phyloP scores from a whole-genome alignment of 1,140 invertebrate species.

The Drosophila pseudoananassae region DNA sequence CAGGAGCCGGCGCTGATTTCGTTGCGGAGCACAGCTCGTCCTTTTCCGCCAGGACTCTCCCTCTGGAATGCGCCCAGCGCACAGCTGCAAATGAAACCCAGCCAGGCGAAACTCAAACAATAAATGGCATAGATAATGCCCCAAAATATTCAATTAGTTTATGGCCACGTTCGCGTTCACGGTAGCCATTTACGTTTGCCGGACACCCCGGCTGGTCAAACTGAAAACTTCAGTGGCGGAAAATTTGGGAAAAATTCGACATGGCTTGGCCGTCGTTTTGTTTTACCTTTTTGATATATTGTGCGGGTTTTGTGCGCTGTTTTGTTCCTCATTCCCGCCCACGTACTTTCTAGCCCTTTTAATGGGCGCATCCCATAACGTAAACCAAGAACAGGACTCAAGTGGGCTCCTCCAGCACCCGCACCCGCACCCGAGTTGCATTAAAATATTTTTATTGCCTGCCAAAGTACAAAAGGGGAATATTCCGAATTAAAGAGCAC shows the following conservation, averaged over 20 bases:
- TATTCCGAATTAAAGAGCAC: slow-evolving; percentile 54
- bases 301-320: slow-evolving; percentile 17
- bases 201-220: slow-evolving; percentile 16
- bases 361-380: slow-evolving; percentile 43
- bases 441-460: slow-evolving; percentile 81
- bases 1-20: slow-evolving; percentile 61
- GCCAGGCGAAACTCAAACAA: slow-evolving; percentile 76
- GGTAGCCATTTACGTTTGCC: slow-evolving; percentile 10
- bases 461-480: slow-evolving; percentile 30
- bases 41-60: slow-evolving; percentile 8
- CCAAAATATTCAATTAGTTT: slow-evolving; percentile 81
- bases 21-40: slow-evolving; percentile 21
- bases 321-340: slow-evolving; percentile 19
- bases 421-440: slow-evolving; percentile 27
- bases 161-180: slow-evolving; percentile 65
- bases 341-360: slow-evolving; percentile 62
- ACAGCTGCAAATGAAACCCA: slow-evolving; percentile 74
- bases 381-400: slow-evolving; percentile 24
- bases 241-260: slow-evolving; percentile 54
- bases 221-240: slow-evolving; percentile 37
- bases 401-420: slow-evolving; percentile 1
- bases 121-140: slow-evolving; percentile 81
- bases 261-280: slow-evolving; percentile 38
- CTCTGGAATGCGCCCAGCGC: neutral
- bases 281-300: slow-evolving; percentile 54